Evolutionary conservation across 2,797 vertebrate species (phyloP).

Genomic region (Aplochiton taeniatus): DNA sequence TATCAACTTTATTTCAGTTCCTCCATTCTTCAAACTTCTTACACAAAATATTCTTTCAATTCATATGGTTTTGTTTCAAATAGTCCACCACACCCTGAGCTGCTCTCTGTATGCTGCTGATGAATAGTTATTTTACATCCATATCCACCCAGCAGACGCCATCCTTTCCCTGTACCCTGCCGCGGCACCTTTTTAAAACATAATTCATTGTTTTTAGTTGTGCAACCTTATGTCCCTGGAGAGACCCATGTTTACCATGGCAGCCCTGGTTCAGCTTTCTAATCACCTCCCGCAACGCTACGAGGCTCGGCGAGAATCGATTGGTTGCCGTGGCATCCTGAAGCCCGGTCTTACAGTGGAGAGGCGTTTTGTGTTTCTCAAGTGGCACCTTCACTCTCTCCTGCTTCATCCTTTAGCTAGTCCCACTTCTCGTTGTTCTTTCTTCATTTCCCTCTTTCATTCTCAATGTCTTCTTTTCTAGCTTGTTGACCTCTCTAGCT

Average conservation of each 20-base stretch:
- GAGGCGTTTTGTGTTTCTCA: conserved; percentile 14
- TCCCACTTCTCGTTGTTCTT: too few species aligned
- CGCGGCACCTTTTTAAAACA: not conserved
- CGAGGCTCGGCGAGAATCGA: not conserved
- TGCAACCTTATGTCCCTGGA: not conserved
- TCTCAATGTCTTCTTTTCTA: too few species aligned
- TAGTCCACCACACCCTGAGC: conserved; percentile 8
- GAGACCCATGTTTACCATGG: conserved; percentile 2
- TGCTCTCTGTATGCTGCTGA: too few species aligned
- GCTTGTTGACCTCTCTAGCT: too few species aligned
- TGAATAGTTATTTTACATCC: not conserved
- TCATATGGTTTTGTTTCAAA: not conserved
- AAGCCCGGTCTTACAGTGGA: not conserved
- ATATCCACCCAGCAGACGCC: not conserved
- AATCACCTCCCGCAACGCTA: conserved; percentile 1
- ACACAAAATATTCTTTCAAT: too few species aligned
- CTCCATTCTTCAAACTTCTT: too few species aligned
- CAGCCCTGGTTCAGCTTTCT: not conserved
- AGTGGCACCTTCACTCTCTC: not conserved
- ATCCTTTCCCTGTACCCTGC: not conserved
- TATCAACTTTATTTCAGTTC: too few species aligned
- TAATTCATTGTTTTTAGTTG: not conserved
- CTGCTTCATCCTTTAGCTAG: too few species aligned
- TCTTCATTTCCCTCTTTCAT: too few species aligned
- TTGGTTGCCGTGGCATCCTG: conserved; percentile 8